These are phyloP conservation scores for Lutraria rhynchaena DNA, from an alignment of 1,140 invertebrate species.

Conservation along the genomic window DNA sequence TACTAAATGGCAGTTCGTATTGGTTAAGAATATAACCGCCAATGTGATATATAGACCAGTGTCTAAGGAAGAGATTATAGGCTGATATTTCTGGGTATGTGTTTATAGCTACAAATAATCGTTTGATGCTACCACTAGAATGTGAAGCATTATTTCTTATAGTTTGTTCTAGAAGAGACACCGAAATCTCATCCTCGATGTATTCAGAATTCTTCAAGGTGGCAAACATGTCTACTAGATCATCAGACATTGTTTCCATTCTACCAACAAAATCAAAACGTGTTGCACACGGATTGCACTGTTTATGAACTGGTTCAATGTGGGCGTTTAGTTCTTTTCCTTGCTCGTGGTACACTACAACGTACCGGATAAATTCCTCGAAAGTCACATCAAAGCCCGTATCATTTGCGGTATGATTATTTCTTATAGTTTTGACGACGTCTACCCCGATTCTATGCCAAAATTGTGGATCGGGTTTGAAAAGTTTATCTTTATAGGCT, in stretches of 20 bases:
- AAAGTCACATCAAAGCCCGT: slow-evolving; percentile 44
- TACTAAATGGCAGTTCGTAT: slow-evolving; percentile 18
- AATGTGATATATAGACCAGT: slow-evolving; percentile 50
- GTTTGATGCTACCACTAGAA: too few relatives aligned
- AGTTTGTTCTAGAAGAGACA: too few relatives aligned
- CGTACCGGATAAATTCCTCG: slow-evolving; percentile 42
- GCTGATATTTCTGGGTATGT: background rate
- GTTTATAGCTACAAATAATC: too few relatives aligned
- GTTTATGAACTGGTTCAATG: slow-evolving; percentile 75
- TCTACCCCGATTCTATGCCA: slow-evolving; percentile 55
- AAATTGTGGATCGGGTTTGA: slow-evolving; percentile 12
- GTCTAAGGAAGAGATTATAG: slow-evolving; percentile 21
- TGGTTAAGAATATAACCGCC: slow-evolving; percentile 31
- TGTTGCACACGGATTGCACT: slow-evolving; percentile 76
- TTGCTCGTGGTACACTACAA: background rate
- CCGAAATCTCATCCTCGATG: too few relatives aligned
- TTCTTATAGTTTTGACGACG: slow-evolving; percentile 37
- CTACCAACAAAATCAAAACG: slow-evolving; percentile 79
- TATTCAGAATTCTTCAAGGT: background rate
- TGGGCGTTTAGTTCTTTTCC: slow-evolving; percentile 64
- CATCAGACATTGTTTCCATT: slow-evolving; percentile 74
- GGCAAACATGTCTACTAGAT: slow-evolving; percentile 63
- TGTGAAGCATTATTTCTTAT: too few relatives aligned
- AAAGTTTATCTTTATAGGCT: slow-evolving; percentile 50
- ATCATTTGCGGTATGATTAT: background rate